Conservation (phyloP, 2,113 vertebrate genomes). For the Oophaga pumilio region DNA sequence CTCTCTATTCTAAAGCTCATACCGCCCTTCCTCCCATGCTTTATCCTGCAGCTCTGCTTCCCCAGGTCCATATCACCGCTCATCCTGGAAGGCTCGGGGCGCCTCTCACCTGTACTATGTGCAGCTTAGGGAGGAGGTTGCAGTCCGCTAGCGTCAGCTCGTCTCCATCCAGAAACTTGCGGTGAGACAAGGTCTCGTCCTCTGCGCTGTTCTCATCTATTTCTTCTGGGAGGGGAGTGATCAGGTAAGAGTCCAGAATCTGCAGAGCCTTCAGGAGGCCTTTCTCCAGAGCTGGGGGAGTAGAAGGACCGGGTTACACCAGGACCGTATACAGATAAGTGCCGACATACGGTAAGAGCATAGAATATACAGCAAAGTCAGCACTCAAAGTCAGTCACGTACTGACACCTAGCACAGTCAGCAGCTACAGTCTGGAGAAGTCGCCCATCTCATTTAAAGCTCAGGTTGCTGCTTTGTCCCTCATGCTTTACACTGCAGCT, state of each 20-base stretch:
- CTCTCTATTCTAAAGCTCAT: background rate
- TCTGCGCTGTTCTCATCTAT: slow-evolving; percentile 85
- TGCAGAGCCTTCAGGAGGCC: slow-evolving; percentile 85
- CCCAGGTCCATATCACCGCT: too few relatives aligned
- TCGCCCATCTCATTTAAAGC: background rate
- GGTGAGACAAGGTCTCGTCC: slow-evolving; percentile 79
- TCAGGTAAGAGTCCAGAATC: slow-evolving; percentile 82
- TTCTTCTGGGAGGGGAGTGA: slow-evolving; percentile 82
- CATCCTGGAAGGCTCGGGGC: too few relatives aligned
- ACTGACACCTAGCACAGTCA: background rate
- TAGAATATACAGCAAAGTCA: background rate
- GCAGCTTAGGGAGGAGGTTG: slow-evolving; percentile 88
- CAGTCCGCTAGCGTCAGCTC: slow-evolving; percentile 88
- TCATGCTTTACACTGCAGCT: background rate
- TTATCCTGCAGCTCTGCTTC: background rate
- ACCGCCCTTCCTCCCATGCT: background rate
- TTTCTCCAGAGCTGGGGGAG: slow-evolving; percentile 81
- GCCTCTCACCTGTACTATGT: slow-evolving; percentile 84
- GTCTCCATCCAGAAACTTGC: slow-evolving; percentile 86
- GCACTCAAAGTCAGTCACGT: background rate
- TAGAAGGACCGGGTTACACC: background rate
- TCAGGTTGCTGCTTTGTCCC: background rate
- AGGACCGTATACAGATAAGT: background rate
- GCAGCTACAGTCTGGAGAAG: background rate
- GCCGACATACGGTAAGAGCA: slow-evolving; percentile 28